Evolutionary conservation across 1,140 invertebrate genomes (phyloP), one percentile per base, ranked within the genome.

Genomic region (Cecropterus lyciades): DNA sequence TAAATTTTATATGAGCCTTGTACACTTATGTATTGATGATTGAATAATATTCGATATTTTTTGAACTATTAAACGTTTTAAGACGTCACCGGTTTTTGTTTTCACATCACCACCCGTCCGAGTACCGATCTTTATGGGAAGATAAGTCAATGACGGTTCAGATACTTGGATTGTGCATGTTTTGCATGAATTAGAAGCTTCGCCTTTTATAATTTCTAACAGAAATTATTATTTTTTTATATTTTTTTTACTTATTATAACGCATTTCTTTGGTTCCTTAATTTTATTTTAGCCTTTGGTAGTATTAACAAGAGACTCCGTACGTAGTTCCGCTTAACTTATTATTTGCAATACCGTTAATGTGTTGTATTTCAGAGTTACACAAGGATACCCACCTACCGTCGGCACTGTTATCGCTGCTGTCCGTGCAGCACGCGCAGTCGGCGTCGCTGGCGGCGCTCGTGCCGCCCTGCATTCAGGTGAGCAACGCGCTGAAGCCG

Each of bases 231-330:
- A 72, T 76, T 75, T 77, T 82, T 89, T 79, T 84, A 80, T 75
- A 77, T 70, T 77, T 74, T 77, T 79, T 79, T 77, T 86, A 79
- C n/a, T 77, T 83, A 87, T 83, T 82, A 84, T 92, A 92, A 90
- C 87, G 87, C 87, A 90, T 92, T 92, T 92, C 87, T 92, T 92
- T 90, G 87, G 89, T 92, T 92, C 89, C 89, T 92, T 90, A 89
- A 92, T 90, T 85, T 87, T 84, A 89, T 89, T 89, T 88, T 87
- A 86, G 86, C 86, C 84, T 90, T 74, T 73, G 85, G 89, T 92
- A 92, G 87, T 80, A 90, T 92, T 92, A 92, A 92, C 89, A 83
- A 67, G 66, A 70, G 69, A 75, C 51, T 83, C 65, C 73, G 82
- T 82, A 73, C 53, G 86, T 87, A 88, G 87, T 77, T 62, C 65